Evolutionary conservation across 1,140 invertebrate genomes (phyloP).

Genomic region (Bombyx mandarina): DNA sequence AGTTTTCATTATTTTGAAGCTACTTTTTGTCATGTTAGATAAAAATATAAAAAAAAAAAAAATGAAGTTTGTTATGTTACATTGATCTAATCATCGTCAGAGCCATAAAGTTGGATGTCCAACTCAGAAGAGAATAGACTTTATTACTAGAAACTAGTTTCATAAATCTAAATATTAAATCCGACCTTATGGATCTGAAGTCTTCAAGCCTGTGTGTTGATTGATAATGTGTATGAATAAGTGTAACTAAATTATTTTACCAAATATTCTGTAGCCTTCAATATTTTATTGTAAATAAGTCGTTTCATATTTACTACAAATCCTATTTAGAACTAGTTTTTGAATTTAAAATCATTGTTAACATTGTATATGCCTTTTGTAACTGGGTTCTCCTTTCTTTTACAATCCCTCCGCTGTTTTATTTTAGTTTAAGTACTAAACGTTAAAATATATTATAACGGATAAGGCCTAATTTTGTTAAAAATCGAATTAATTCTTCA

Average conservation of each 20-base stretch:
- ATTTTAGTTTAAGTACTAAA: slow-evolving; percentile 18
- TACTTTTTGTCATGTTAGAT: not conserved
- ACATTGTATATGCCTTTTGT: slow-evolving; percentile 29
- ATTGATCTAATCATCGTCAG: slow-evolving; percentile 6
- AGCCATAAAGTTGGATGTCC: slow-evolving; percentile 14
- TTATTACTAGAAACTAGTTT: too few species aligned
- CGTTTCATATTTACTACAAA: slow-evolving; percentile 22
- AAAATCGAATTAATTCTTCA: slow-evolving; percentile 1
- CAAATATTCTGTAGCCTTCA: slow-evolving; percentile 44
- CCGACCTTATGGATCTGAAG: not conserved
- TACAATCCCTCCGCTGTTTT: slow-evolving; percentile 29
- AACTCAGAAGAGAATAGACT: slow-evolving; percentile 14
- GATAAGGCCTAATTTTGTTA: slow-evolving; percentile 21
- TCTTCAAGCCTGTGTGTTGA: slow-evolving; percentile 14
- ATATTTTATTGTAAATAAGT: slow-evolving; percentile 50
- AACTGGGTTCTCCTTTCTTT: slow-evolving; percentile 3
- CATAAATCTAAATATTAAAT: too few species aligned
- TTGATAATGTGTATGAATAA: slow-evolving; percentile 11
- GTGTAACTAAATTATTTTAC: slow-evolving; percentile 57
- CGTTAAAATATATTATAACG: slow-evolving; percentile 5
- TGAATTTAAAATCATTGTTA: slow-evolving; percentile 19
- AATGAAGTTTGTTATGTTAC: slow-evolving; percentile 4
- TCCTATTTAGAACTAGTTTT: slow-evolving; percentile 39
- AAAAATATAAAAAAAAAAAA: slow-evolving; percentile 7
- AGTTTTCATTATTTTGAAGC: slow-evolving; percentile 1